Evolutionary conservation across 2,888 invertebrate species (phyloP), one percentile per base, ranked within the genome.

Genomic region (Temnothorax unifasciatus): DNA sequence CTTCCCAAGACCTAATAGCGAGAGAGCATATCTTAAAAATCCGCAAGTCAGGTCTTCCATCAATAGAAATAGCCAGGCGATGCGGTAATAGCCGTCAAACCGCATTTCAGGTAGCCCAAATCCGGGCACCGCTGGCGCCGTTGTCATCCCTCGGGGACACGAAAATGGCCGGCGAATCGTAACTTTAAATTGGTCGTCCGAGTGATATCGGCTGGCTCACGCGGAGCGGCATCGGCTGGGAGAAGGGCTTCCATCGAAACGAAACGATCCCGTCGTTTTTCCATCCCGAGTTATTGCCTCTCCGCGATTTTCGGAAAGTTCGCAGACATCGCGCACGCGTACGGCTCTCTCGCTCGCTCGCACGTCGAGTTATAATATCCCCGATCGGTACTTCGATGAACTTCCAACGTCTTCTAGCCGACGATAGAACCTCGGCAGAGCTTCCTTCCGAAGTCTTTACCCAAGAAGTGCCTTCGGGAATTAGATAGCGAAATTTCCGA

Each of bases 181-280:
- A 91, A 91, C 86, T 91, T 91, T 90, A 91, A 91, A 91, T 91
- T 90, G 91, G 89, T 82, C 84, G 73, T 81, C 89, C 69, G 82
- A 83, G 86, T 84, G 89, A 91, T 90, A 89, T 85, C 85, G 52
- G 38, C 69, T 85, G 85, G 85, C 83, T 86, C 82, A 82, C 50
- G 81, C 82, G 85, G 34, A 88, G 66, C 83, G 83, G 73, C 86
- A 83, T 85, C 83, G 83, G 59, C 75, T 61, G 57, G 25, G 44
- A 66, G 76, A 61, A 83, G 76, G 52, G 75, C 81, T 84, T 74
- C 82, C 71, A 54, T 41, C 74, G 83, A 57, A 71, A 63, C 63
- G 83, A 83, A 85, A 64, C 74, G 76, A 71, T 76, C 79, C 73
- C 61, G 71, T 59, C 75, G 85, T 85, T 86, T 84, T 86, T 89